Percentiles rank a stretch among this genome's conserved stretches.
phyloP scores from a whole-genome alignment of 23 tunicate species.

The Ascidia mentula region DNA sequence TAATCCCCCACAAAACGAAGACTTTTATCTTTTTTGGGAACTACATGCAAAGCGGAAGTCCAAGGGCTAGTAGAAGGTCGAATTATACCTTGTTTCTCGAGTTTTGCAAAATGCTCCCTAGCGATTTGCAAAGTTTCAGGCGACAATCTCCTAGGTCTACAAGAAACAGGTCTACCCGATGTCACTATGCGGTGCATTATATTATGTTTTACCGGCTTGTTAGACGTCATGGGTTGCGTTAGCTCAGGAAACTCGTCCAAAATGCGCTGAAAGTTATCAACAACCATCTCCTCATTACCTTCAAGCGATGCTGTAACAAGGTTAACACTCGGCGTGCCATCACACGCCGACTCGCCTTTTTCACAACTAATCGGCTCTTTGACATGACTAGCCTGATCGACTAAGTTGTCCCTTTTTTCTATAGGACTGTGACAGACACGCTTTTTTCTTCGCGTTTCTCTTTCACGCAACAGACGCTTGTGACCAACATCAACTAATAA shows the following conservation, averaged over 20 bases:
- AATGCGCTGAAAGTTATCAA: not conserved
- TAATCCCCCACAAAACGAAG: slow-evolving; percentile 30
- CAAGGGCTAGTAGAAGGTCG: slow-evolving; percentile 11
- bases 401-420: too few relatives aligned
- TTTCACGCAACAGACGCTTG: not conserved
- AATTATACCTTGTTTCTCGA: slow-evolving; percentile 1
- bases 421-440: not conserved
- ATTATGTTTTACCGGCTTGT: slow-evolving; percentile 6
- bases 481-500: not conserved
- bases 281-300: too few relatives aligned
- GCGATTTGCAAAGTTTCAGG: slow-evolving; percentile 5
- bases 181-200: slow-evolving; percentile 6
- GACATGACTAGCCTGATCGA: too few relatives aligned
- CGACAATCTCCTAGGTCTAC: slow-evolving; percentile 2
- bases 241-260: slow-evolving; percentile 1
- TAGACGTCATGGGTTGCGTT: not conserved
- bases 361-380: not conserved
- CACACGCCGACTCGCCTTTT: too few relatives aligned
- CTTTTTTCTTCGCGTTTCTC: not conserved
- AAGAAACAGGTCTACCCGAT: slow-evolving; percentile 1
- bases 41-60: slow-evolving; percentile 21
- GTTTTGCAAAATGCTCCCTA: not conserved
- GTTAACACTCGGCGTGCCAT: not conserved
- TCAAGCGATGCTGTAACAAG: too few relatives aligned
- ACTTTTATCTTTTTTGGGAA: slow-evolving; percentile 2